These are phyloP conservation scores for Eublepharis macularius DNA, from an alignment of 2,113 vertebrate species.

Conservation along the genomic window DNA sequence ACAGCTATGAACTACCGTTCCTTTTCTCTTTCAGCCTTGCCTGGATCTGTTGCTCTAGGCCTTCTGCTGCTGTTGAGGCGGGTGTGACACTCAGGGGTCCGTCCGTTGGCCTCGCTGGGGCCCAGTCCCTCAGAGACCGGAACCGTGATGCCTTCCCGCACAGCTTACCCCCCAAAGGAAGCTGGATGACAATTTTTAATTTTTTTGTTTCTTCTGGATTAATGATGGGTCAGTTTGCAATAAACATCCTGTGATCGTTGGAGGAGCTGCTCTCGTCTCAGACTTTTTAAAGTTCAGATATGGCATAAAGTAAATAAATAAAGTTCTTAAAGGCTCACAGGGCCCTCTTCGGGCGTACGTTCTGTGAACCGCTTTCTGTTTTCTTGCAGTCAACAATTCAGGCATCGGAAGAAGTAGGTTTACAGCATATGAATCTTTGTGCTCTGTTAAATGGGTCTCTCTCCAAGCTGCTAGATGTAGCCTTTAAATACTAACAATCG, in stretches of 20 bases:
- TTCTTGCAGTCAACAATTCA: too few species aligned
- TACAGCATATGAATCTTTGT: not conserved
- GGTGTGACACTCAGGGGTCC: not conserved
- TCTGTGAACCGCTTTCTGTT: not conserved
- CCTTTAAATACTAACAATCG: constrained; percentile 6
- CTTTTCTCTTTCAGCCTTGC: constrained; percentile 7
- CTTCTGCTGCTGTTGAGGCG: not conserved
- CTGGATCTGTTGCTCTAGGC: not conserved
- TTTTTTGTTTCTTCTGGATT: constrained; percentile 16
- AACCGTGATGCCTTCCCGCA: constrained; percentile 15
- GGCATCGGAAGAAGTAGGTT: not conserved
- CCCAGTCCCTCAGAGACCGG: not conserved
- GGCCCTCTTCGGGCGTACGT: not conserved
- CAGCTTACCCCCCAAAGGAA: not conserved
- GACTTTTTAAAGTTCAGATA: too few species aligned
- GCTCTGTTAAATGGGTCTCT: not conserved
- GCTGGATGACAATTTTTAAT: constrained; percentile 3
- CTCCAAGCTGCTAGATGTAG: not conserved
- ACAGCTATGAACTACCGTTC: not conserved
- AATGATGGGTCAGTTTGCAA: constrained; percentile 34
- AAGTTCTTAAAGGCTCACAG: not conserved
- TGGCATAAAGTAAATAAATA: not conserved
- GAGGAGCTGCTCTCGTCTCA: not conserved
- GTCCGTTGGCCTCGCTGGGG: not conserved
- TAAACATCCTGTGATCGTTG: constrained; percentile 15